phyloP scores from a whole-genome alignment of 2,888 invertebrate species.

The Melolontha melolontha region DNA sequence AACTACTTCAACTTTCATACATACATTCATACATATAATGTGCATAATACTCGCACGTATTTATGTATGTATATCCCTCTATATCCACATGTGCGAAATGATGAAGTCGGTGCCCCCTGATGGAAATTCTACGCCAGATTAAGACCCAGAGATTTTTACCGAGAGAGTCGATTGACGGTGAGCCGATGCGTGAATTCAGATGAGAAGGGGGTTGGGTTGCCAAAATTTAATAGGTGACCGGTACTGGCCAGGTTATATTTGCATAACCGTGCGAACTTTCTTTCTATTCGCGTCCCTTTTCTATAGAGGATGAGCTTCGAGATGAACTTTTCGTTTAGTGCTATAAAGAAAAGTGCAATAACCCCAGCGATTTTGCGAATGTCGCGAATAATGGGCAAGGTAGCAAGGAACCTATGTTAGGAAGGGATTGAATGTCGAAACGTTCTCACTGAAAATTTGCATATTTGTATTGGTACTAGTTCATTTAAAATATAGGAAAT shows the following conservation, averaged over 20 bases:
- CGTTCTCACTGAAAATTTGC: constrained; percentile 21
- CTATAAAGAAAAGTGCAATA: constrained; percentile 10
- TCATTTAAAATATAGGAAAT: background rate
- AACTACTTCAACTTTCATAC: constrained; percentile 7
- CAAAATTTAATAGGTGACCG: constrained; percentile 28
- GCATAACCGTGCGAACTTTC: constrained; percentile 30
- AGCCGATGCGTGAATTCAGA: constrained; percentile 27
- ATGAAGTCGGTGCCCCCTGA: constrained; percentile 14
- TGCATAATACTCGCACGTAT: constrained; percentile 4
- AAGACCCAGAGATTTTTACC: constrained; percentile 19
- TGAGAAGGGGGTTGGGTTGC: constrained; percentile 23
- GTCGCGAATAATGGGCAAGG: background rate
- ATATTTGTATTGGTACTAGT: constrained; percentile 4
- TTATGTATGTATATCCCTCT: constrained; percentile 3
- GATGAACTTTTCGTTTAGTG: too few relatives aligned
- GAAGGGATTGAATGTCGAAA: background rate
- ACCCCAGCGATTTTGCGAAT: constrained; percentile 20
- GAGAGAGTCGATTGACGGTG: constrained; percentile 19
- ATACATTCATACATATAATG: too few relatives aligned
- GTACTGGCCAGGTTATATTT: constrained; percentile 22
- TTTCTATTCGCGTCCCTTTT: constrained; percentile 22
- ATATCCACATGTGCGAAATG: constrained; percentile 16
- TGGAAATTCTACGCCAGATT: constrained; percentile 27
- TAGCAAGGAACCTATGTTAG: background rate
- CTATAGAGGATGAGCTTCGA: constrained; percentile 13